Evolutionary conservation across 1,140 invertebrate species (phyloP).

Genomic region (Andrena cerasifolii): DNA sequence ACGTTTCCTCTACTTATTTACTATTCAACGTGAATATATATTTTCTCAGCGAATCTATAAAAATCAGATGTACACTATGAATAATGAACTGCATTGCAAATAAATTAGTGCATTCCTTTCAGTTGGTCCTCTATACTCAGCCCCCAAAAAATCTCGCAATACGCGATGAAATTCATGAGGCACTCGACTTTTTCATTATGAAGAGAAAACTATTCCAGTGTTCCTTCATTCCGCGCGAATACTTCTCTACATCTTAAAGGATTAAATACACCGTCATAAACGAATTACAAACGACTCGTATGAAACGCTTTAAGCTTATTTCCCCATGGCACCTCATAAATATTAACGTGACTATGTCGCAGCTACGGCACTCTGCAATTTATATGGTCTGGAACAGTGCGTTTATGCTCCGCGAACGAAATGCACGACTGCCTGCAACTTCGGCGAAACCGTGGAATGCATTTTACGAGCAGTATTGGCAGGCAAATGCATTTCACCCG

Average conservation of each 20-base stretch:
- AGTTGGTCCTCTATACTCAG: background rate
- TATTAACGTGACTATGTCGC: slow-evolving; percentile 20
- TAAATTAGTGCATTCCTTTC: background rate
- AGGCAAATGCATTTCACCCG: background rate
- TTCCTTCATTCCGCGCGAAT: slow-evolving; percentile 20
- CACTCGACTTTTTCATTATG: slow-evolving; percentile 5
- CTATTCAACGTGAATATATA: no score
- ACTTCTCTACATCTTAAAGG: slow-evolving; percentile 23
- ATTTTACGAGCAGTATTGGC: background rate
- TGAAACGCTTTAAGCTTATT: slow-evolving; percentile 26
- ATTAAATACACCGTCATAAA: slow-evolving; percentile 17
- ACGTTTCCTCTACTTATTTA: no score
- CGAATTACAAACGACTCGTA: slow-evolving; percentile 29
- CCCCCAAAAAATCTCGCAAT: background rate
- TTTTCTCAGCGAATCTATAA: no score
- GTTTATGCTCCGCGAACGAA: background rate
- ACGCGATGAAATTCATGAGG: slow-evolving; percentile 2
- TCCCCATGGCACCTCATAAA: slow-evolving; percentile 21
- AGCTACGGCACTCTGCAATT: slow-evolving; percentile 10
- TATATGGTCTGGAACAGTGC: slow-evolving; percentile 11
- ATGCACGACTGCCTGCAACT: background rate
- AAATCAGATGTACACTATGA: no score
- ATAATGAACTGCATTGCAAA: background rate
- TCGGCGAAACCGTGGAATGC: background rate
- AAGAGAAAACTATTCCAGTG: background rate